Base-by-base conservation (phyloP, 2,888 invertebrate genomes). In the Drosophila aldrichi region DNA sequence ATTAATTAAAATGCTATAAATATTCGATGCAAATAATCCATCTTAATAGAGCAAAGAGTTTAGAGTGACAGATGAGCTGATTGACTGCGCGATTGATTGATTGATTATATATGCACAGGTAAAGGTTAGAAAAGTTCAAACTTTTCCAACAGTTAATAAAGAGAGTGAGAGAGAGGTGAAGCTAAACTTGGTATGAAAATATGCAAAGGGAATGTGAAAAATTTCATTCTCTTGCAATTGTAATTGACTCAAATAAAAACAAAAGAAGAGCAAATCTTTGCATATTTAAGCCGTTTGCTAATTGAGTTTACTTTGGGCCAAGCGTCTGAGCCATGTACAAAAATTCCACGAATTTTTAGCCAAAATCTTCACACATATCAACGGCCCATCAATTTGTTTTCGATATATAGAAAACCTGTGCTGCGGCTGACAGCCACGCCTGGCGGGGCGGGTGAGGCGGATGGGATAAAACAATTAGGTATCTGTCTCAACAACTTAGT, bases 401-500 rank as follows among this genome's bases (percentile, higher is more conserved):
- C 25, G 10, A 64, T 20, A 43, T 20, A 38, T 40, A 38, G 25
- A 25, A 55, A 34, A 40, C 6, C 57, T 40, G 34, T 56, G 44
- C 29, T 51, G n/a, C 8, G 1, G 20, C 44, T 48, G 66, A 67
- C 67, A 58, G 49, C 12, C 38, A n/a, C n/a, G 8, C 40, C 40
- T n/a, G 16, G n/a, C 12, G 16, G 16, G 38, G 16, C 0, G 2
- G 10, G 10, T 3, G 18, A 16, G 22, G 22, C 7, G 12, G 25
- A 2, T 4, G 43, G 29, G 40, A 4, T 51, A n/a, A 69, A 56
- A 59, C 54, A 58, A 75, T 61, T 77, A 70, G 32, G 36, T 55
- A 61, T 29, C 54, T 55, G 54, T 40, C 25, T 18, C 18, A 3
- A 18, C 29, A 40, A 40, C 40, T 40, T 16, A 36, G 9, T 36